phyloP scores from a whole-genome alignment of 2,113 vertebrate species.

The Trematomus loennbergii region DNA sequence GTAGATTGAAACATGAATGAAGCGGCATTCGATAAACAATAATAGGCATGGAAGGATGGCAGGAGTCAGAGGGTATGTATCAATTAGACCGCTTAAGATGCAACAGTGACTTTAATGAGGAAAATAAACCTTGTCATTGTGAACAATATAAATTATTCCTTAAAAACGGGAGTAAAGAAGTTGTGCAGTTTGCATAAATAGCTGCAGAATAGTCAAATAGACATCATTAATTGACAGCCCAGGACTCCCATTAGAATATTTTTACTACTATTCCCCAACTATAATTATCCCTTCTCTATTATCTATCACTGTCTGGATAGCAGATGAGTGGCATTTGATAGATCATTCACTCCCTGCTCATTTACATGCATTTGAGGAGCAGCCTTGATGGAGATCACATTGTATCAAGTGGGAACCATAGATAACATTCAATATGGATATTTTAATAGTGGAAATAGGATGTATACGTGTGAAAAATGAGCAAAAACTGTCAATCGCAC shows the following conservation, averaged over 20 bases:
- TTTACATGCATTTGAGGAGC: slow-evolving; percentile 71
- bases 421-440: slow-evolving; percentile 44
- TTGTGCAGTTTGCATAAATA: slow-evolving; percentile 66
- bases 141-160: slow-evolving; percentile 55
- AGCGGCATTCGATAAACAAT: slow-evolving; percentile 68
- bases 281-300: slow-evolving; percentile 72
- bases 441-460: slow-evolving; percentile 41
- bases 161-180: slow-evolving; percentile 52
- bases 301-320: slow-evolving; percentile 73
- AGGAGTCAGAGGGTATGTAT: slow-evolving; percentile 66
- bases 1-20: slow-evolving; percentile 63
- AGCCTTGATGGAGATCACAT: slow-evolving; percentile 60
- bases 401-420: slow-evolving; percentile 47
- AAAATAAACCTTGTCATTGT: slow-evolving; percentile 33
- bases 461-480: slow-evolving; percentile 14
- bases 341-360: slow-evolving; percentile 73
- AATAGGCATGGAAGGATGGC: slow-evolving; percentile 40
- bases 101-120: slow-evolving; percentile 66
- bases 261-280: slow-evolving; percentile 62
- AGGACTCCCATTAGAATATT: slow-evolving; percentile 75
- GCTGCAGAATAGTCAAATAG: slow-evolving; percentile 64
- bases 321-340: slow-evolving; percentile 77
- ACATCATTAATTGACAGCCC: slow-evolving; percentile 73
- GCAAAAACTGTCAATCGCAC: slow-evolving; percentile 49
- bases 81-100: slow-evolving; percentile 73